A percentile compares a stretch with the other conserved stretches of the same genome.
Evolutionary conservation across 2,797 vertebrate genomes (phyloP).

Genomic region (Etheostoma nigrum): DNA sequence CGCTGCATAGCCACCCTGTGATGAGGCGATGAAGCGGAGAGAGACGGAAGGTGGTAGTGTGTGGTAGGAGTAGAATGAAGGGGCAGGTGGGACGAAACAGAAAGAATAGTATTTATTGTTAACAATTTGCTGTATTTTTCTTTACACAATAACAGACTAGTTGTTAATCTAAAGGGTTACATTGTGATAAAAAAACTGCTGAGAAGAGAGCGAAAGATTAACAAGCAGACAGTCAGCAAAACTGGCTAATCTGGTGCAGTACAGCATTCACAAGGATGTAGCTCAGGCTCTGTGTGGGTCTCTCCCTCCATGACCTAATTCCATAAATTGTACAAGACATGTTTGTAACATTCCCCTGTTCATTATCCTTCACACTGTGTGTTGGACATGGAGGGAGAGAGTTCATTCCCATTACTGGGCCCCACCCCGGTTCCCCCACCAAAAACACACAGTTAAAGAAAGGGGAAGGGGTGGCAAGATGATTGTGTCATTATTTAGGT

Average conservation of each 20-base stretch:
- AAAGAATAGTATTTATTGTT: constrained; percentile 53
- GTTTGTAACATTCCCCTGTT: constrained; percentile 4
- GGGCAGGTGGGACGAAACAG: constrained; percentile 32
- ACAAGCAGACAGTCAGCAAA: constrained; percentile 86
- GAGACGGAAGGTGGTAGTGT: constrained; percentile 6
- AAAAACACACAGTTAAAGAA: constrained; percentile 78
- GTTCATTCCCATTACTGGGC: constrained; percentile 73
- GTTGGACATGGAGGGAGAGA: constrained; percentile 80
- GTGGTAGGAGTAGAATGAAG: constrained; percentile 7
- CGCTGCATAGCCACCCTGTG: constrained; percentile 96
- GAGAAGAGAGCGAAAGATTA: constrained; percentile 80
- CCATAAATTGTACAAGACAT: constrained; percentile 4
- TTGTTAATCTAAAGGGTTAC: constrained; percentile 73
- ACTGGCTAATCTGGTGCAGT: constrained; percentile 84
- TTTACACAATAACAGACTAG: constrained; percentile 49
- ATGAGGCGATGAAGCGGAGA: constrained; percentile 37
- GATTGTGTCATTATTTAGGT: constrained; percentile 75
- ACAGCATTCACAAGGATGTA: constrained; percentile 84
- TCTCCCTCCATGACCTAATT: constrained; percentile 75
- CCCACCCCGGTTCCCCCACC: constrained; percentile 72
- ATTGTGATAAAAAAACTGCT: constrained; percentile 74
- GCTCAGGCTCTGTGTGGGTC: constrained; percentile 79
- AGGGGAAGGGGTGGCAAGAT: constrained; percentile 73
- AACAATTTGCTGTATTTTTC: constrained; percentile 17
- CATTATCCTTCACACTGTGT: constrained; percentile 23